These are phyloP conservation scores for Podiceps cristatus DNA, from an alignment of 2,113 vertebrate species.

Conservation along the genomic window DNA sequence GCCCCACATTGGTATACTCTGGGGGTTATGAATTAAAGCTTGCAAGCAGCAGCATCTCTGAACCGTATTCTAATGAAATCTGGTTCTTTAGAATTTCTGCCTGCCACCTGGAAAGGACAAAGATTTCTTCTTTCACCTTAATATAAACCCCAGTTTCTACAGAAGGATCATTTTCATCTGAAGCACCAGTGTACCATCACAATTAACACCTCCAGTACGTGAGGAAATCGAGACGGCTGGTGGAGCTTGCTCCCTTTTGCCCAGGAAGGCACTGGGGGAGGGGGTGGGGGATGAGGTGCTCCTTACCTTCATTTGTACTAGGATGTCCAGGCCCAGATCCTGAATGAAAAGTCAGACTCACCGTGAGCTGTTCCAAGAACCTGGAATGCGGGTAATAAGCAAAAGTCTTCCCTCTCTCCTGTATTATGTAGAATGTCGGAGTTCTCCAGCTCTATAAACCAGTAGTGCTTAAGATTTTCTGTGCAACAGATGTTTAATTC, in stretches of 20 bases:
- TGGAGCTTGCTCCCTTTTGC: background rate
- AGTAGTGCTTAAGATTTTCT: background rate
- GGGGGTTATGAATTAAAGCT: background rate
- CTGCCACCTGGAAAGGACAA: background rate
- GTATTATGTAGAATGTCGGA: fast-evolving
- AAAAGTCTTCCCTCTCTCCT: background rate
- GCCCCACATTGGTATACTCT: fast-evolving
- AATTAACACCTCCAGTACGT: background rate
- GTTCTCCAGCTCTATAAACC: background rate
- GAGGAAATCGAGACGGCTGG: background rate
- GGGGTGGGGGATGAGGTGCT: background rate
- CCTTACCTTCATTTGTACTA: background rate
- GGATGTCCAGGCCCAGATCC: background rate
- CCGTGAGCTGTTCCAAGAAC: background rate
- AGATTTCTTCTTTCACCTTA: background rate
- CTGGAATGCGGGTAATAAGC: background rate
- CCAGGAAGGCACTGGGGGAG: background rate
- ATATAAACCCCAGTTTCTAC: background rate
- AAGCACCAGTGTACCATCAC: background rate
- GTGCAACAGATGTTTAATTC: background rate
- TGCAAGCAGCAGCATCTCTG: background rate
- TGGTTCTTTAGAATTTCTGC: background rate
- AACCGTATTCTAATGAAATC: background rate
- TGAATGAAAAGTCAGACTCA: background rate
- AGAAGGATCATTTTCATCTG: background rate